Evolutionary conservation across 2,888 invertebrate species (phyloP).

Genomic region (Metallyticus violacea): DNA sequence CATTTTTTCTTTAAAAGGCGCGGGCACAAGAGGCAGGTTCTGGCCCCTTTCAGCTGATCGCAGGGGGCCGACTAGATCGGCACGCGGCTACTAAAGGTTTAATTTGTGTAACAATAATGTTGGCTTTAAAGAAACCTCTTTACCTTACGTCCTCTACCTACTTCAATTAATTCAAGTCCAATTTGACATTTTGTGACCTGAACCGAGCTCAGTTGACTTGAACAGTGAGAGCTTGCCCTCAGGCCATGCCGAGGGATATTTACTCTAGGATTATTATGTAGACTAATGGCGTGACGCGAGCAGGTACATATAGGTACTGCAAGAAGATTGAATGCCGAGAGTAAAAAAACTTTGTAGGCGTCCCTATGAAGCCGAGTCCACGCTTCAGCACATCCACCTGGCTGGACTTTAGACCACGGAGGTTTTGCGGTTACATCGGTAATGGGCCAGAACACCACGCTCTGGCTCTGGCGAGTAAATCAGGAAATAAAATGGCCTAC

Average conservation of each 20-base stretch:
- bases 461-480: too few species aligned
- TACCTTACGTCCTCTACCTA: too few species aligned
- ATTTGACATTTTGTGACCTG: background rate
- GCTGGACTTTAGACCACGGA: background rate
- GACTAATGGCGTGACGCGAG: background rate
- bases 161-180: background rate
- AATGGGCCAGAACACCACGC: conserved; percentile 5
- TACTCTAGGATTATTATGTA: background rate
- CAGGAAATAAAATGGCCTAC: background rate
- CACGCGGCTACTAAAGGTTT: too few species aligned
- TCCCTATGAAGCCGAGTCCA: background rate
- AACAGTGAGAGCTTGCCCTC: background rate
- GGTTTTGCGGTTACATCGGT: background rate
- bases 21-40: too few species aligned
- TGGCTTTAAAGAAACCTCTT: too few species aligned
- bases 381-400: background rate
- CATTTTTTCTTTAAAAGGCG: too few species aligned
- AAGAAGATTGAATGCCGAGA: too few species aligned
- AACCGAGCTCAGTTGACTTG: background rate
- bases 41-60: too few species aligned
- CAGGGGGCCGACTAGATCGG: too few species aligned
- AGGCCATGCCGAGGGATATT: background rate
- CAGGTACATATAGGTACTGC: background rate
- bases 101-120: too few species aligned
- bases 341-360: background rate